Evolutionary conservation across 2,797 vertebrate genomes (phyloP).

Genomic region (Diplodus puntazzo): DNA sequence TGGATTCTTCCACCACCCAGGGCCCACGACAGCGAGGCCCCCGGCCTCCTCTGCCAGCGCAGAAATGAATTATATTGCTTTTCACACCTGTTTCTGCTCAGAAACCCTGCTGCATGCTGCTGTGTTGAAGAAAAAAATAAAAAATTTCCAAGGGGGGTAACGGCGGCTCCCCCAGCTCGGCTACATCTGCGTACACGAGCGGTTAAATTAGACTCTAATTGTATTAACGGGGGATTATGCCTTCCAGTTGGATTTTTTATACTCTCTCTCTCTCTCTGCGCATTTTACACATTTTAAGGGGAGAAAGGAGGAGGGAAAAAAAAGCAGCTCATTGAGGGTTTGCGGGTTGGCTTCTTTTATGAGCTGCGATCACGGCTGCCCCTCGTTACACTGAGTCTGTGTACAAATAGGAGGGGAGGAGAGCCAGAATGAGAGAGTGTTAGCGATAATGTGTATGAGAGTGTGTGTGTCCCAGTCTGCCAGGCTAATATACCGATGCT

Average conservation of each 20-base stretch:
- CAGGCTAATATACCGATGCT: conserved; percentile 88
- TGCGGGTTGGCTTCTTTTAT: conserved; percentile 93
- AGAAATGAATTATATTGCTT: conserved; percentile 91
- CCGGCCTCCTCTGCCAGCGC: conserved; percentile 77
- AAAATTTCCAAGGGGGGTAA: conserved; percentile 83
- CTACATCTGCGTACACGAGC: conserved; percentile 93
- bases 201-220: conserved; percentile 98
- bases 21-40: conserved; percentile 55
- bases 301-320: conserved; percentile 30
- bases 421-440: conserved; percentile 83
- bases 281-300: conserved; percentile 87
- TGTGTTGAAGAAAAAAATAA: conserved; percentile 62
- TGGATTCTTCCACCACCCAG: conserved; percentile 60
- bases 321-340: conserved; percentile 83
- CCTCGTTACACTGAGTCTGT: conserved; percentile 91
- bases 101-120: conserved; percentile 72
- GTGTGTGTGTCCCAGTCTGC: conserved; percentile 77
- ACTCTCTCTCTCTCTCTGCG: conserved; percentile 82
- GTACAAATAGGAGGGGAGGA: conserved; percentile 97
- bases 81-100: conserved; percentile 98
- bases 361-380: conserved; percentile 94
- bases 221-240: conserved; percentile 96
- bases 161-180: conserved; percentile 86
- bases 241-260: conserved; percentile 95
- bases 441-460: conserved; percentile 73